Base-by-base conservation (phyloP, 2,888 invertebrate species). In the Caenorhabditis sinica region DNA sequence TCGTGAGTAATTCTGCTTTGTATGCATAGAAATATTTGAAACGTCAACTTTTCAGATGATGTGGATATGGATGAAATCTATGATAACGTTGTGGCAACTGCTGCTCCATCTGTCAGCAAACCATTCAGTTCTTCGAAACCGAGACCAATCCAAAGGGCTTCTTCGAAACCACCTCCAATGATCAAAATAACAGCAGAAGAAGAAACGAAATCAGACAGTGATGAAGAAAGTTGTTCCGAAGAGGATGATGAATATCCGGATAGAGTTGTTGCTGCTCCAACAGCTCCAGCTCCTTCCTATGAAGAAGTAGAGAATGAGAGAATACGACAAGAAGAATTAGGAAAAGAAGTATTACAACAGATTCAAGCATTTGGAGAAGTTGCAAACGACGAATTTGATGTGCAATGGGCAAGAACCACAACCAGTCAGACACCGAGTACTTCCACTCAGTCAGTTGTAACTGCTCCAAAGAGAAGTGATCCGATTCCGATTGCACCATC, bases 201-300 rank as follows among this genome's bases (percentile, higher is more conserved):
- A 9, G 86, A 84, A 20, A 45, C 80, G 40, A 75, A 88, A 60
- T 85, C 84, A 43, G 89, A 89, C 71, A 89, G 88, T 68, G 88
- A 88, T n/a, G 89, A 87, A 51, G 89, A 89, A 43, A 86, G 83
- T 53, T 81, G 76, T 45, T 83, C 84, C 30, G 92, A 92, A 56
- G 92, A 92, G 23, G 92, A 92, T 49, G 92, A 92, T 17, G 92
- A 92, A 68, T 92, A 92, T 80, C 91, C 90, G 13, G 92, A 91
- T 85, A 85, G 86, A 72, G 90, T 91, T 3, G 91, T 92, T 23
- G 87, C 89, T 49, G 92, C 91, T n/a, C 92, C 92, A n/a, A 86
- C 88, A 2, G 91, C 89, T 1, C 87, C 89, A n/a, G 82, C 90
- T 0, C 86, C 90, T 28, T 84, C 89, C 0, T 88, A 85, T 66